phyloP scores from a whole-genome alignment of 2,797 vertebrate species.

The Labroides dimidiatus region DNA sequence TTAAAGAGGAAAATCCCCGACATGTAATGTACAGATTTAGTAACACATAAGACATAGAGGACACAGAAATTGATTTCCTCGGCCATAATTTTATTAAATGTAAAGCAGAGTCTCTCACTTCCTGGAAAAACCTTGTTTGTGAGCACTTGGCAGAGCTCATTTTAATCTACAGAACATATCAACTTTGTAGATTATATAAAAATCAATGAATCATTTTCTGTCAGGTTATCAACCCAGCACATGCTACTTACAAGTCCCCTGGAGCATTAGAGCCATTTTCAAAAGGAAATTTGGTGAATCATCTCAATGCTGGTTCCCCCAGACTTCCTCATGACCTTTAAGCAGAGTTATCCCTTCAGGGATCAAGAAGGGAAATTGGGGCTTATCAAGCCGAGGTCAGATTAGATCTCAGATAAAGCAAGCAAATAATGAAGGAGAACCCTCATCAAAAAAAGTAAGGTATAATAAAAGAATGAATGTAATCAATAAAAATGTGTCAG shows the following conservation, averaged over 20 bases:
- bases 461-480: not conserved
- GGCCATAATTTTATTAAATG: slow-evolving; percentile 17
- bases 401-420: slow-evolving; percentile 8
- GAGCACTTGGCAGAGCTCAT: slow-evolving; percentile 5
- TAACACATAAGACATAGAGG: slow-evolving; percentile 16
- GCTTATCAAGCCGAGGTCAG: not conserved
- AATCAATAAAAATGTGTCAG: not conserved
- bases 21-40: not conserved
- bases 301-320: not conserved
- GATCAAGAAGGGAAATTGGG: slow-evolving; percentile 12
- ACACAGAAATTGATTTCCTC: slow-evolving; percentile 18
- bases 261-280: slow-evolving; percentile 1
- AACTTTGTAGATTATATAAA: slow-evolving; percentile 18
- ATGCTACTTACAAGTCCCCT: slow-evolving; percentile 17
- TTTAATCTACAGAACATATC: slow-evolving; percentile 8
- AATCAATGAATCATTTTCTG: slow-evolving; percentile 28
- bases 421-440: not conserved
- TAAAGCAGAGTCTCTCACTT: slow-evolving; percentile 41
- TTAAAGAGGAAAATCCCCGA: slow-evolving; percentile 13
- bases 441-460: not conserved
- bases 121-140: slow-evolving; percentile 34
- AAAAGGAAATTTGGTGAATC: slow-evolving; percentile 17
- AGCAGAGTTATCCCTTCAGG: slow-evolving; percentile 1
- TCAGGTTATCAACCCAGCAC: slow-evolving; percentile 13
- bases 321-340: slow-evolving; percentile 26